Evolutionary conservation across 2,797 vertebrate species (phyloP), one percentile per base, ranked within the genome.

Genomic region (Oryzias dopingdopingensis): DNA sequence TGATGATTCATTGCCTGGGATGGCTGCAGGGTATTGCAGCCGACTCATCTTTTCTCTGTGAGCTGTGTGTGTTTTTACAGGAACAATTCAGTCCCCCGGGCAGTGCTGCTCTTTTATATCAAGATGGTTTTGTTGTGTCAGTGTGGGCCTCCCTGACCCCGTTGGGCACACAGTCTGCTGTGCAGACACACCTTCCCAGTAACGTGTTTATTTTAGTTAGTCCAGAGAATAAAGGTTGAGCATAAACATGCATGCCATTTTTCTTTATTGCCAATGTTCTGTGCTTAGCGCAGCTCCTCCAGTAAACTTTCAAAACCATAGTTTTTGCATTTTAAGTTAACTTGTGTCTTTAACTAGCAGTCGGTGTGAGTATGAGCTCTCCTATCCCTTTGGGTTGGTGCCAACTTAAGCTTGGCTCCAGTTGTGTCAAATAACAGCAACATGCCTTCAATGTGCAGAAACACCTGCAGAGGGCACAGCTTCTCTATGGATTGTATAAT

Each of bases 391-490:
- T 37, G 12, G 10, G 32, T 37, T 37, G 2, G 26, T 26, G 26
- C 7, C 26, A 26, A 26, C 26, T 26, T 26, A 26, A 26, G 26
- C 5, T 7, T 6, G 6, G 26, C 26, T 26, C 26, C 26, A 26
- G 26, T 26, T 12, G 23, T 32, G 6, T 14, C 14, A 14, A 14
- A 53, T 37, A 22, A 47, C 37, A 66, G 41, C 1, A 57, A 55
- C 70, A 45, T 8, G 57, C 44, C 4, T 20, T 44, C 52, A 50
- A 41, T 51, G 16, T 75, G 26, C 46, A 40, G 13, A n/a, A 55
- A 41, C 47, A 74, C 86, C 83, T 86, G 80, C 65, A 88, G 83
- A 80, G 80, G 81, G 86, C 82, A 84, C 76, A 78, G 48, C 72
- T 50, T 73, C 66, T 72, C 77, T 73, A 62, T 29, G 12, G 41